Evolutionary conservation across 2,888 invertebrate species (phyloP).

Genomic region (Bembecia ichneumoniformis): DNA sequence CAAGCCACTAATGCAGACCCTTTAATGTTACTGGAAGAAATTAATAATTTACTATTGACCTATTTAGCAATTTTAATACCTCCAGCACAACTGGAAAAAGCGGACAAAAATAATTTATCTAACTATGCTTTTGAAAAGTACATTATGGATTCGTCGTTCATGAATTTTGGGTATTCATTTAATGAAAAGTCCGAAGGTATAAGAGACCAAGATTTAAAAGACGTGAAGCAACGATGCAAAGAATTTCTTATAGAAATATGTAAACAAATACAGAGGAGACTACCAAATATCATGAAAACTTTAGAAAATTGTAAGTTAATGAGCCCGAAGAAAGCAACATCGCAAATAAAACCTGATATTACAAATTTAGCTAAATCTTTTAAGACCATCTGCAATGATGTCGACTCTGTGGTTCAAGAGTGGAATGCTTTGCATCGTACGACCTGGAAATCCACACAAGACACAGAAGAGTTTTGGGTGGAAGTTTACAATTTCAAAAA

Average conservation of each 20-base stretch:
- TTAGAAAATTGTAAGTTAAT: constrained; percentile 6
- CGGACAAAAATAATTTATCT: constrained; percentile 12
- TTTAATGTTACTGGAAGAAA: constrained; percentile 11
- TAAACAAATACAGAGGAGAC: constrained; percentile 2
- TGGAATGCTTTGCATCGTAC: no score
- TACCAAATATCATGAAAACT: constrained; percentile 4
- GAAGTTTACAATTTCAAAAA: no score
- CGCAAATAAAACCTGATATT: constrained; percentile 8
- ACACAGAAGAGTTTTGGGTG: no score
- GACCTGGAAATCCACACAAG: no score
- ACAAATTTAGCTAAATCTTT: no score
- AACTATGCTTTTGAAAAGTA: constrained; percentile 17
- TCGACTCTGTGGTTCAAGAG: no score
- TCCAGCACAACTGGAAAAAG: constrained; percentile 17
- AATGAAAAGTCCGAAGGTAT: constrained; percentile 3
- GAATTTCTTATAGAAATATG: constrained; percentile 2
- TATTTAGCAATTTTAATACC: constrained; percentile 16
- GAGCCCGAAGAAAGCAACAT: constrained; percentile 5
- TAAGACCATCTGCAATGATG: no score
- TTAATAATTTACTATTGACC: constrained; percentile 15
- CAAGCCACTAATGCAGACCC: constrained; percentile 19
- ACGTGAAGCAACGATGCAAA: constrained; percentile 4
- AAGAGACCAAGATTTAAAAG: constrained; percentile 1
- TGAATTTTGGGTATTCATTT: constrained; percentile 22
- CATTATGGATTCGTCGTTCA: constrained; percentile 18